Evolutionary conservation across 2,113 vertebrate species (phyloP).

Genomic region (Phalacrocorax carbo): DNA sequence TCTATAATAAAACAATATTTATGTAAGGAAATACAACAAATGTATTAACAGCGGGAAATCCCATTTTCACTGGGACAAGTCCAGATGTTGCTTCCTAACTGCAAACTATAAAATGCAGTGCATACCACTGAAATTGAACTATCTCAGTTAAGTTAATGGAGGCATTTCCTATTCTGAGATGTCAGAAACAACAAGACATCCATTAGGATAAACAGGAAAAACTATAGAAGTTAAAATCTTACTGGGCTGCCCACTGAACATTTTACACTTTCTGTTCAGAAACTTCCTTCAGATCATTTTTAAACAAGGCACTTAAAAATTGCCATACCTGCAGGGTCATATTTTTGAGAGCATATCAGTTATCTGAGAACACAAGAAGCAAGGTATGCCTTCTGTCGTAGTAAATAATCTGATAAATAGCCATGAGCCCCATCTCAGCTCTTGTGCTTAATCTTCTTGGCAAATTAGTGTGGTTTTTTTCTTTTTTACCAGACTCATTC

Average conservation of each 20-base stretch:
- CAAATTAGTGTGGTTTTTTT: background rate
- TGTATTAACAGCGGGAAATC: background rate
- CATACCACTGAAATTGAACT: background rate
- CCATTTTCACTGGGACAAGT: background rate
- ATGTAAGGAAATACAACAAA: constrained; percentile 3
- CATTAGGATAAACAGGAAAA: background rate
- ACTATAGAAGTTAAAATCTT: background rate
- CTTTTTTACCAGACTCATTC: background rate
- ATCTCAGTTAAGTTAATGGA: background rate
- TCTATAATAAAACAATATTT: constrained; percentile 11
- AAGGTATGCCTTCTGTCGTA: background rate
- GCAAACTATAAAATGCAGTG: background rate
- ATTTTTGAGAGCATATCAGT: background rate
- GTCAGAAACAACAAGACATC: background rate
- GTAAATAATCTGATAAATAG: background rate
- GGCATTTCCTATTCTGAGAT: background rate
- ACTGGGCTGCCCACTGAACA: background rate
- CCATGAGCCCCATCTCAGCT: accelerated
- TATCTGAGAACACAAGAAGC: background rate
- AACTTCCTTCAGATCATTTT: background rate
- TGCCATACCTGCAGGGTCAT: background rate
- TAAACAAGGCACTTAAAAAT: background rate
- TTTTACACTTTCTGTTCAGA: background rate
- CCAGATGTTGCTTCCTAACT: constrained; percentile 14
- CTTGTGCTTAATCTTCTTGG: background rate